phyloP scores from a whole-genome alignment of 2,113 vertebrate species.

The Chloropsis cyanopogon region DNA sequence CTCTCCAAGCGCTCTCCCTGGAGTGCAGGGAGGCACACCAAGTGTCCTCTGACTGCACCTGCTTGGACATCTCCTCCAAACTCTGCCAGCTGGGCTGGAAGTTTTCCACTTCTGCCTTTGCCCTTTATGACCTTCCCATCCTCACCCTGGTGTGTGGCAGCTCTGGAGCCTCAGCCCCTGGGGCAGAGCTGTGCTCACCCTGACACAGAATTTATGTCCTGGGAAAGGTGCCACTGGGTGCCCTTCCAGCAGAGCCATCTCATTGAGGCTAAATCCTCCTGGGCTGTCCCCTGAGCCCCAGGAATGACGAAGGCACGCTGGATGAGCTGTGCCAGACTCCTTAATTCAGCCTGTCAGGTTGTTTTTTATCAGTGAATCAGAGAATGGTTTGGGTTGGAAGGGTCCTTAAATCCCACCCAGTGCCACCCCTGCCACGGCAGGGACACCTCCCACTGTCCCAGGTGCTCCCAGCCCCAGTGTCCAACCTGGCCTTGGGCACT shows the following conservation, averaged over 20 bases:
- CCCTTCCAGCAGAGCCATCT: slow-evolving; percentile 8
- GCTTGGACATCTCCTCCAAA: neutral
- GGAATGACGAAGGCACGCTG: neutral
- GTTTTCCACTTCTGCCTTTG: neutral
- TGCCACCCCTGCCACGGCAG: neutral
- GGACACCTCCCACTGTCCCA: neutral
- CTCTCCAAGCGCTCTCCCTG: neutral
- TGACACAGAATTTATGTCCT: neutral
- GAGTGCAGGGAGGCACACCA: neutral
- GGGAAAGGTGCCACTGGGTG: neutral
- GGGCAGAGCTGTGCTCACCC: neutral
- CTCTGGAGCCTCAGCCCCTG: neutral
- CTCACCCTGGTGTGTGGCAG: neutral
- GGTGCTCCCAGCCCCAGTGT: neutral
- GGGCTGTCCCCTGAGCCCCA: neutral
- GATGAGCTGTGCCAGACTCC: neutral
- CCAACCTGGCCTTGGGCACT: neutral
- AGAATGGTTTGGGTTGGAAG: neutral
- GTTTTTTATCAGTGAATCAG: neutral
- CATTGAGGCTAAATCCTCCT: neutral
- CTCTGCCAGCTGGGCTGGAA: neutral
- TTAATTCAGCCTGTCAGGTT: neutral
- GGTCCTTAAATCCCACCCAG: neutral
- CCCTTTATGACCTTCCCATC: neutral
- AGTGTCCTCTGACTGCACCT: neutral